Evolutionary conservation across 2,797 vertebrate species (phyloP).

Genomic region (Lemur catta): DNA sequence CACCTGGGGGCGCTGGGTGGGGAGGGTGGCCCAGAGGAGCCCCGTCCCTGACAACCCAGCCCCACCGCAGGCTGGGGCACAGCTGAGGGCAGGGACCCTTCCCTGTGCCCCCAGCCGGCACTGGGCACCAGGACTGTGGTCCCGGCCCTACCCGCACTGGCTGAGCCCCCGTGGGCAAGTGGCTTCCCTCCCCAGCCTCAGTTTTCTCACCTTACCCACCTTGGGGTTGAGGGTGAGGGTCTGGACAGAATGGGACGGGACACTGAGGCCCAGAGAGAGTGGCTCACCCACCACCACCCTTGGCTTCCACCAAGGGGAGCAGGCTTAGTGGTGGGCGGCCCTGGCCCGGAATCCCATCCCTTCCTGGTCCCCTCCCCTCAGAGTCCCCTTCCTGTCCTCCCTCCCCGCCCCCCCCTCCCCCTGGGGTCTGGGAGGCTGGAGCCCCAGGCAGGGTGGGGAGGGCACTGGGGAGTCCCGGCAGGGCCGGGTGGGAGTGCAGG

Average conservation of each 20-base stretch:
- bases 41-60: neutral
- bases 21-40: neutral
- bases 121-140: too few relatives aligned
- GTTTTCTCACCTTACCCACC: neutral
- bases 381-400: too few relatives aligned
- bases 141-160: neutral
- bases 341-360: neutral
- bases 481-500: neutral
- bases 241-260: neutral
- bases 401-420: fast-evolving
- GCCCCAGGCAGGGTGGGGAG: neutral
- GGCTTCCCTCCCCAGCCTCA: neutral
- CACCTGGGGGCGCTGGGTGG: too few relatives aligned
- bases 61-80: fast-evolving
- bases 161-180: too few relatives aligned
- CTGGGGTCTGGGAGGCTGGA: neutral
- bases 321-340: neutral
- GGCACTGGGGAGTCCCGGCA: neutral
- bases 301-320: neutral
- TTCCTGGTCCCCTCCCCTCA: neutral
- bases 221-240: neutral
- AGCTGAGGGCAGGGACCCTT: neutral
- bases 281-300: too few relatives aligned
- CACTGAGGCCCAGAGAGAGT: neutral
- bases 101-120: neutral